These are phyloP conservation scores for Pterophyllum scalare DNA, from an alignment of 2,113 vertebrate genomes.

Conservation along the genomic window DNA sequence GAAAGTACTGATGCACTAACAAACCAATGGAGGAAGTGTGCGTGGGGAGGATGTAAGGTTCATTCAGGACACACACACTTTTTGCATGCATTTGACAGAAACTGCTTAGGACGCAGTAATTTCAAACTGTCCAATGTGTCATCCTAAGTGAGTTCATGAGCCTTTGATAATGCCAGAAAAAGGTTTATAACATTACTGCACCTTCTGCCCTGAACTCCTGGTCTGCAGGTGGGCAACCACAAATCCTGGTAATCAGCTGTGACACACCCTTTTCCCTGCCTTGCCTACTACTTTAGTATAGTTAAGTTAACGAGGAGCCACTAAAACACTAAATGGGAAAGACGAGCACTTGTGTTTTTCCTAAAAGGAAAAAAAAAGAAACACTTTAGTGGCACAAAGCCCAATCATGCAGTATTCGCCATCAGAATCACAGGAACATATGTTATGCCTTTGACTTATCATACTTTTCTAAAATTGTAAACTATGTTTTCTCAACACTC, in stretches of 20 bases:
- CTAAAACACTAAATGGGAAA: constrained; percentile 35
- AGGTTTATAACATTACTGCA: constrained; percentile 7
- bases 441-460: neutral
- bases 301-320: constrained; percentile 35
- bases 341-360: constrained; percentile 37
- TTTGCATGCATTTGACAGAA: neutral
- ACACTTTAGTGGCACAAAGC: neutral
- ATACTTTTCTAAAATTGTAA: neutral
- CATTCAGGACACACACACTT: neutral
- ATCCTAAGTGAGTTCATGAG: neutral
- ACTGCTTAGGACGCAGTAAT: neutral
- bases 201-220: constrained; percentile 4
- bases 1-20: constrained; percentile 1
- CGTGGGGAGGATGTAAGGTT: constrained; percentile 2
- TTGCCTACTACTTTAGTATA: constrained; percentile 22
- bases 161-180: neutral
- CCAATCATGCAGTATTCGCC: neutral
- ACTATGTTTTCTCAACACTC: neutral
- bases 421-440: neutral
- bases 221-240: constrained; percentile 30
- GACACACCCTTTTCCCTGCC: constrained; percentile 23
- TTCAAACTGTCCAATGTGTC: neutral
- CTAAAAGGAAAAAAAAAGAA: constrained; percentile 7
- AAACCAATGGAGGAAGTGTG: constrained; percentile 13
- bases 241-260: constrained; percentile 41